phyloP scores from a whole-genome alignment of 2,113 vertebrate species.

The Scomber scombrus region DNA sequence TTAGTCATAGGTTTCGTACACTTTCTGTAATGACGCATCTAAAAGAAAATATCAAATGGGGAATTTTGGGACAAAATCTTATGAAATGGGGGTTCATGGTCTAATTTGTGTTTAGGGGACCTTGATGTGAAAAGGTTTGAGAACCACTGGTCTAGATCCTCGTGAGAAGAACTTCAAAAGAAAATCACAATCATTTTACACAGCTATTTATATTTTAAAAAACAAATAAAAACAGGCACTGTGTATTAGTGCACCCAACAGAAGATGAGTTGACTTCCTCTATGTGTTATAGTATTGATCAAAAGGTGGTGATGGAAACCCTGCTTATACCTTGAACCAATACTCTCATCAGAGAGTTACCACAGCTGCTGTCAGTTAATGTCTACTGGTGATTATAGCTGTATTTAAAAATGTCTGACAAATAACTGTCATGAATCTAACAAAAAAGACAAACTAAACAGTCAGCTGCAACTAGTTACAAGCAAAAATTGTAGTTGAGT shows the following conservation, averaged over 20 bases:
- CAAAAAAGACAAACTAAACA: constrained; percentile 4
- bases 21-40: too few relatives aligned
- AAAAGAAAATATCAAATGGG: too few relatives aligned
- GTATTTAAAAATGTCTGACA: constrained; percentile 61
- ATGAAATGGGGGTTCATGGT: too few relatives aligned
- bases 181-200: constrained; percentile 56
- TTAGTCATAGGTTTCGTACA: too few relatives aligned
- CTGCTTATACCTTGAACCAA: constrained; percentile 13
- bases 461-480: constrained; percentile 46
- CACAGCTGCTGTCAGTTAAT: constrained; percentile 39
- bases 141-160: constrained; percentile 21
- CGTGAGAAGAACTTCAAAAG: constrained; percentile 36
- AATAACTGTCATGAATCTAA: constrained; percentile 29
- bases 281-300: constrained; percentile 46
- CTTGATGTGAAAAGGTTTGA: too few relatives aligned
- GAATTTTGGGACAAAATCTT: too few relatives aligned
- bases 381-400: constrained; percentile 47
- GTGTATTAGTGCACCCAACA: constrained; percentile 65
- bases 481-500: constrained; percentile 39
- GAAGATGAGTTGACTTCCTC: constrained; percentile 62
- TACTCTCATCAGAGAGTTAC: constrained; percentile 44
- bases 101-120: too few relatives aligned
- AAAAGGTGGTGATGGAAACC: constrained; percentile 31
- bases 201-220: constrained; percentile 65
- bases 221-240: constrained; percentile 70